A percentile compares a stretch with the other conserved stretches of the same genome.
These are phyloP conservation scores for Caretta caretta DNA, from an alignment of 2,113 vertebrate genomes.

Conservation along the genomic window DNA sequence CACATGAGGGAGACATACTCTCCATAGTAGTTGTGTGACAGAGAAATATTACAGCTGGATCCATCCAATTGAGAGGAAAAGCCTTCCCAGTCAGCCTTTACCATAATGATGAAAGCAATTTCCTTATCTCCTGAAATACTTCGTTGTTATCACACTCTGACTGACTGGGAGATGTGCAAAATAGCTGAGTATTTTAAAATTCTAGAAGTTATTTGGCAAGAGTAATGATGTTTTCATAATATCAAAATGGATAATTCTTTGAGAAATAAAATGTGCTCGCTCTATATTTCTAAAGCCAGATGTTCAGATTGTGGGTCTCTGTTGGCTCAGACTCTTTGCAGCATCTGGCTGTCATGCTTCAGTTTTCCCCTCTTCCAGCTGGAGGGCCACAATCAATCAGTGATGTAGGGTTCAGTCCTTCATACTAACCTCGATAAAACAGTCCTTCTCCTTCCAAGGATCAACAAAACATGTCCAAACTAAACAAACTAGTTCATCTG, in stretches of 20 bases:
- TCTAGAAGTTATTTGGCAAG: not conserved
- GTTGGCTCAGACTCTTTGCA: not conserved
- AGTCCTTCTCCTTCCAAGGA: not conserved
- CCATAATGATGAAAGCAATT: not conserved
- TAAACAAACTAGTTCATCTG: not conserved
- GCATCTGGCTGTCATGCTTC: not conserved
- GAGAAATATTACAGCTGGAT: too few relatives aligned
- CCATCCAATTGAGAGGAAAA: too few relatives aligned
- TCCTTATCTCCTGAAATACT: not conserved
- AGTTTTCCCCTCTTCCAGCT: too few relatives aligned
- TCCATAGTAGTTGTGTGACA: too few relatives aligned
- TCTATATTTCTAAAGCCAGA: not conserved
- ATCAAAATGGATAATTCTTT: not conserved
- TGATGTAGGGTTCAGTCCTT: not conserved
- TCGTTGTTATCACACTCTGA: not conserved
- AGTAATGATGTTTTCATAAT: not conserved
- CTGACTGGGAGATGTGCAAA: not conserved
- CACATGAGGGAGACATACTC: too few relatives aligned
- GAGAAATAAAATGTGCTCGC: not conserved
- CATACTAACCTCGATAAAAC: not conserved
- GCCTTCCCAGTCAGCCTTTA: not conserved
- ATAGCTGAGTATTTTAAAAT: not conserved
- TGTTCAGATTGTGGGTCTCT: not conserved
- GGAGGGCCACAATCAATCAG: not conserved
- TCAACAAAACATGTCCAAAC: not conserved